Conservation (phyloP, 2,888 invertebrate genomes). For the Zygaena filipendulae region DNA sequence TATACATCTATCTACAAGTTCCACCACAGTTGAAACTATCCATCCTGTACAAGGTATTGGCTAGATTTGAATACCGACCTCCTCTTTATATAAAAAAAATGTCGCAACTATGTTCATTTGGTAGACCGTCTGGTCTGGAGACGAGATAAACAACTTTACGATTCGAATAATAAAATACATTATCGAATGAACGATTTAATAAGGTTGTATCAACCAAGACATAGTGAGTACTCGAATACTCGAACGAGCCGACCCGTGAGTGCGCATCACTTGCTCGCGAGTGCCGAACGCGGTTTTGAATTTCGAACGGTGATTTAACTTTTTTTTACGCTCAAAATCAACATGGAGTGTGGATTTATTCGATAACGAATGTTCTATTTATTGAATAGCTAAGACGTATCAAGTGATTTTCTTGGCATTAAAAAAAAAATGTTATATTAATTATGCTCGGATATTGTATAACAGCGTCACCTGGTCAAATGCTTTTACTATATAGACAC, state of each 20-base stretch:
- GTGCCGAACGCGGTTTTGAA: constrained; percentile 40
- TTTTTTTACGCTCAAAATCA: no score
- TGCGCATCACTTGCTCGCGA: constrained; percentile 53
- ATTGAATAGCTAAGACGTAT: no score
- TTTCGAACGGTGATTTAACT: constrained; percentile 28
- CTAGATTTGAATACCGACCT: constrained; percentile 51
- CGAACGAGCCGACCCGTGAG: constrained; percentile 49
- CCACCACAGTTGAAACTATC: constrained; percentile 9
- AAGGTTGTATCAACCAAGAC: constrained; percentile 32
- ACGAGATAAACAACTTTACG: constrained; percentile 11
- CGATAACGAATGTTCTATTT: no score
- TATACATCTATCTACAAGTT: no score
- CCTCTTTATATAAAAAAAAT: constrained; percentile 42
- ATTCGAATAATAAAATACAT: constrained; percentile 17
- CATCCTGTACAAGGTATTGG: constrained; percentile 51
- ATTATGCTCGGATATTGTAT: no score
- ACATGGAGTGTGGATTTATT: no score
- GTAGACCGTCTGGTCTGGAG: constrained; percentile 34
- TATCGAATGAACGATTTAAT: constrained; percentile 14
- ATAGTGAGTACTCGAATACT: constrained; percentile 26
- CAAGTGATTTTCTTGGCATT: no score
- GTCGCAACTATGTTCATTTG: constrained; percentile 60
- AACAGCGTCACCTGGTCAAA: no score
- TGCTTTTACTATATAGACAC: no score
- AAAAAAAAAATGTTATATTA: no score